phyloP scores from a whole-genome alignment of 2,888 invertebrate genomes.

The Spodoptera exigua region DNA sequence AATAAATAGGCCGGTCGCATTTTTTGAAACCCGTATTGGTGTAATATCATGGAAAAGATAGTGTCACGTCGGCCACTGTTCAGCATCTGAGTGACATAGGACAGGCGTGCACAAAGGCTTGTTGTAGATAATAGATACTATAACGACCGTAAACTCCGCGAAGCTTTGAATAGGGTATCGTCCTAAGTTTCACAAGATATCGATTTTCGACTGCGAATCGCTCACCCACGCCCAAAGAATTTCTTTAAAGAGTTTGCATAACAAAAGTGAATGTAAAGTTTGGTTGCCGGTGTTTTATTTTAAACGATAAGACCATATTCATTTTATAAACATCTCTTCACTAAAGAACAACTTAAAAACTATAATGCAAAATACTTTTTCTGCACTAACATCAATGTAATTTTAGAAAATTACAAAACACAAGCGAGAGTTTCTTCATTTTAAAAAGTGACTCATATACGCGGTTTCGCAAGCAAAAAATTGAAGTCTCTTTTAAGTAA shows the following conservation, averaged over 20 bases:
- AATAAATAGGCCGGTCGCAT: background rate
- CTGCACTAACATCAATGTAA: too few relatives aligned
- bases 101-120: constrained; percentile 52
- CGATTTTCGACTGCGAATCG: constrained; percentile 59
- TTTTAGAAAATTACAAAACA: too few relatives aligned
- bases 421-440: too few relatives aligned
- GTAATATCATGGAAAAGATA: constrained; percentile 44
- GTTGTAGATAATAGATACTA: constrained; percentile 52
- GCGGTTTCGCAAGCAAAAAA: too few relatives aligned
- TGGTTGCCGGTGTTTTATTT: background rate
- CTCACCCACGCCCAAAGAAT: constrained; percentile 16
- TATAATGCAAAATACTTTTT: too few relatives aligned
- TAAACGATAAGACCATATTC: too few relatives aligned
- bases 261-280: constrained; percentile 13
- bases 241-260: constrained; percentile 13
- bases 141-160: constrained; percentile 57
- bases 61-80: constrained; percentile 40
- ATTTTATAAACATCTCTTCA: too few relatives aligned
- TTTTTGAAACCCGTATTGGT: constrained; percentile 15
- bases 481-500: too few relatives aligned
- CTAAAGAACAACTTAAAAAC: too few relatives aligned
- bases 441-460: too few relatives aligned
- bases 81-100: constrained; percentile 47
- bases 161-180: constrained; percentile 65
- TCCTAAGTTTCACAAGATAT: constrained; percentile 67